phyloP scores from a whole-genome alignment of 2,797 vertebrate species.

The Macropus fuliginosus region DNA sequence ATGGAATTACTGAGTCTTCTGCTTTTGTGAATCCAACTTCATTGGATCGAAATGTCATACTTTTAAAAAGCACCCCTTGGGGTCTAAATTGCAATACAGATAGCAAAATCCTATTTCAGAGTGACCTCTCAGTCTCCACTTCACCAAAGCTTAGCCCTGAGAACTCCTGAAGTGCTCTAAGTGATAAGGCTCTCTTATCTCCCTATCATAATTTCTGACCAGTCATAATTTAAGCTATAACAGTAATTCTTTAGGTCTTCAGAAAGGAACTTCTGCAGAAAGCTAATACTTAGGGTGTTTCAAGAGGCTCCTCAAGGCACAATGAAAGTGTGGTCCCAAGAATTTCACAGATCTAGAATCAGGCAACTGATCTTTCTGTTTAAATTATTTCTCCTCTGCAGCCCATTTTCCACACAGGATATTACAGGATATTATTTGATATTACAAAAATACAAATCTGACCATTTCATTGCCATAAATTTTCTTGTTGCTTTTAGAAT shows the following conservation, averaged over 20 bases:
- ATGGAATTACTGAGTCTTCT: background rate
- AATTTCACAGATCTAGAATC: background rate
- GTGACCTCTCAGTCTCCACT: background rate
- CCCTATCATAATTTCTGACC: background rate
- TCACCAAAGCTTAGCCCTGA: background rate
- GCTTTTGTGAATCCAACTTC: background rate
- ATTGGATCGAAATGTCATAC: background rate
- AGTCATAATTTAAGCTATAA: background rate
- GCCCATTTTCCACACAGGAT: background rate
- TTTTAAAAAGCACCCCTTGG: background rate
- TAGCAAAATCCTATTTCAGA: background rate
- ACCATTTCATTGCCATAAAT: background rate
- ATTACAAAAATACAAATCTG: background rate
- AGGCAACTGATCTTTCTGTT: slow-evolving; percentile 35
- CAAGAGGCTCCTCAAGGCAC: slow-evolving; percentile 1
- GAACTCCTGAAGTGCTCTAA: background rate
- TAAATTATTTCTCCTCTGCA: background rate
- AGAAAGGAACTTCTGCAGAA: slow-evolving; percentile 39
- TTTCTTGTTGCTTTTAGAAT: background rate
- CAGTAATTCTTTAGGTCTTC: background rate
- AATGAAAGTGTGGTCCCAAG: slow-evolving; percentile 22
- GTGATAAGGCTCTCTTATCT: background rate
- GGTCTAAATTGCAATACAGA: background rate
- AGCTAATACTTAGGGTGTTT: background rate
- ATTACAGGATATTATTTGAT: too few species aligned